Evolutionary conservation across 2,888 invertebrate species (phyloP), one percentile per base, ranked within the genome.

Genomic region (Meiosimyza platycephala): DNA sequence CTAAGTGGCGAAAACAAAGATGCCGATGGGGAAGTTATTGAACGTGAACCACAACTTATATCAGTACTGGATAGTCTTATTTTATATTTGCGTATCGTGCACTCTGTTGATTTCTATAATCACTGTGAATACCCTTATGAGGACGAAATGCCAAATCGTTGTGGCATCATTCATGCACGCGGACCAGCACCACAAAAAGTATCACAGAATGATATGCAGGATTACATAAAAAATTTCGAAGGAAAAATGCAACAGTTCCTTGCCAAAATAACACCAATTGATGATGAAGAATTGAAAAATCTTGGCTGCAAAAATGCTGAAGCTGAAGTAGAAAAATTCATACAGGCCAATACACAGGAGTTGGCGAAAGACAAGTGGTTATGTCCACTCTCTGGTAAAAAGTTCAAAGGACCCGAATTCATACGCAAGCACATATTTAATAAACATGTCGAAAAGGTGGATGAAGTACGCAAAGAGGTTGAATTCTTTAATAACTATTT

Each of bases 81-180:
- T 66, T 86, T 99, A 67, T 99, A 99, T 85, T 89, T 99, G 81
- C 92, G 99, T 65, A 91, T 99, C 62, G 99, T 99, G 1, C 98
- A 99, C 87, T 99, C 99, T 0, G 95, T 99, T 69, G 99, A 99
- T 87, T 99, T 97, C 86, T 99, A 99, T 88, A 98, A 98, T 88
- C 97, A 97, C 84, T 97, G 97, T 84, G 99, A 99, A 85, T 99
- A 99, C 88, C 97, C 98, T 0, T 97, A 98, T 82, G 99, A 99
- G 87, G 99, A 99, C 86, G 98, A 98, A 87, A 99, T 99, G 99
- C 99, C 99, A 0, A 99, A 99, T 87, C 91, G 98, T 52, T 98
- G 99, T 87, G 99, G 99, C 12, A 97, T 99, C 79, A 95, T 99
- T 90, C 99, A 99, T 84, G 97, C 97, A 0, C 91, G 99, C 64